A percentile compares a stretch with the other conserved stretches of the same genome.
These are phyloP conservation scores for Coremacera marginata DNA, from an alignment of 2,888 invertebrate genomes.

Conservation along the genomic window DNA sequence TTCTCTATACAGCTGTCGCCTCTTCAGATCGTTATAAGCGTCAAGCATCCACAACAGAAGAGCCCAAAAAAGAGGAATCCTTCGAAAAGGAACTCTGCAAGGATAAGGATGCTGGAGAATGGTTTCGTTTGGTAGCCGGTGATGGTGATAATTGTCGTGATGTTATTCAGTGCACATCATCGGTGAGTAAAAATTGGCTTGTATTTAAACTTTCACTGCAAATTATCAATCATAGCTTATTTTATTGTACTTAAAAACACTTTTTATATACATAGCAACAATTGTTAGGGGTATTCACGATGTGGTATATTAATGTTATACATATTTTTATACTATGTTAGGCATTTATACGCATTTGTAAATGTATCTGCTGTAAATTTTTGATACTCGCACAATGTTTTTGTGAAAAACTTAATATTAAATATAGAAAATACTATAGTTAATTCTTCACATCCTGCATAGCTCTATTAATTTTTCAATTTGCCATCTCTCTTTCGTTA, in stretches of 20 bases:
- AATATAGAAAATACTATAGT: too few species aligned
- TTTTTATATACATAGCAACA: too few species aligned
- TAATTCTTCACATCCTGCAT: too few species aligned
- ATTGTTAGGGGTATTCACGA: too few species aligned
- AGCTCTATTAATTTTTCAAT: too few species aligned
- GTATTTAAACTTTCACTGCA: not conserved
- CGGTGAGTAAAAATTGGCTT: slow-evolving; percentile 73
- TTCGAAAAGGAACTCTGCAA: slow-evolving; percentile 91
- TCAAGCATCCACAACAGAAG: slow-evolving; percentile 78
- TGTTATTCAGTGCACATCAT: slow-evolving; percentile 95
- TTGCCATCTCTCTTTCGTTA: not conserved
- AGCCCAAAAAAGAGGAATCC: slow-evolving; percentile 88
- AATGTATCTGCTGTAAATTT: too few species aligned
- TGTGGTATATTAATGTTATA: too few species aligned
- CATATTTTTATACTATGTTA: too few species aligned
- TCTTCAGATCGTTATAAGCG: slow-evolving; percentile 74
- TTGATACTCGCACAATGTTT: too few species aligned
- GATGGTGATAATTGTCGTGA: slow-evolving; percentile 94
- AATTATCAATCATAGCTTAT: not conserved
- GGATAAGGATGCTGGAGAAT: slow-evolving; percentile 94
- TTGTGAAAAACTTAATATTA: too few species aligned
- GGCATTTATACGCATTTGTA: too few species aligned
- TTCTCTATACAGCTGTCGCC: slow-evolving; percentile 65
- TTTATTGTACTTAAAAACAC: not conserved
- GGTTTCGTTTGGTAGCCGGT: slow-evolving; percentile 91